phyloP scores from a whole-genome alignment of 2,113 vertebrate species.

The Mystacornis crossleyi region DNA sequence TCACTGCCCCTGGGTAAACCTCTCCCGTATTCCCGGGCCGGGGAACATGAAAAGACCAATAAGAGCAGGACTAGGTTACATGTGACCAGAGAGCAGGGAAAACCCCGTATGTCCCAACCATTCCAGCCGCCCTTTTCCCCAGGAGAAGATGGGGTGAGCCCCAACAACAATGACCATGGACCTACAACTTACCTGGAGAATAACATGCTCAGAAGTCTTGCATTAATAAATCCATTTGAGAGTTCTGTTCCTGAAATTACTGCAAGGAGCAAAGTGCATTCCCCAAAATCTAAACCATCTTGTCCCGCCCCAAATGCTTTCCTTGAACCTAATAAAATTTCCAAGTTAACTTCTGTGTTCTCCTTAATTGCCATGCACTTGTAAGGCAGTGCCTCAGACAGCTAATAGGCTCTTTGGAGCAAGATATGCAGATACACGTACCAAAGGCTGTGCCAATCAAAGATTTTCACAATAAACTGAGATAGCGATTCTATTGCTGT shows the following conservation, averaged over 20 bases:
- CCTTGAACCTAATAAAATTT: background rate
- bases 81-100: no score
- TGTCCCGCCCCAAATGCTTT: background rate
- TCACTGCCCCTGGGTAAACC: no score
- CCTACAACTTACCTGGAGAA: background rate
- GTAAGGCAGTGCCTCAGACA: background rate
- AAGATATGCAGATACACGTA: fast-evolving
- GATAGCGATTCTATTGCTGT: background rate
- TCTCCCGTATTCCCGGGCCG: no score
- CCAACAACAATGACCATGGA: no score
- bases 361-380: background rate
- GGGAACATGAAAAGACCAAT: no score
- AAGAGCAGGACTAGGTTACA: no score
- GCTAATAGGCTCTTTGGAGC: background rate
- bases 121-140: no score
- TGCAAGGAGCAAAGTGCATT: background rate
- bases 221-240: background rate
- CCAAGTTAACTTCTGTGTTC: background rate
- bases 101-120: no score
- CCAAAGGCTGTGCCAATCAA: background rate
- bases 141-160: no score
- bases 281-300: background rate
- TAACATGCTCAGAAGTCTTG: background rate
- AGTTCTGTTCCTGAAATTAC: background rate
- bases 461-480: background rate